Evolutionary conservation across 2,888 invertebrate genomes (phyloP).

Genomic region (Quadroppia sp.): DNA sequence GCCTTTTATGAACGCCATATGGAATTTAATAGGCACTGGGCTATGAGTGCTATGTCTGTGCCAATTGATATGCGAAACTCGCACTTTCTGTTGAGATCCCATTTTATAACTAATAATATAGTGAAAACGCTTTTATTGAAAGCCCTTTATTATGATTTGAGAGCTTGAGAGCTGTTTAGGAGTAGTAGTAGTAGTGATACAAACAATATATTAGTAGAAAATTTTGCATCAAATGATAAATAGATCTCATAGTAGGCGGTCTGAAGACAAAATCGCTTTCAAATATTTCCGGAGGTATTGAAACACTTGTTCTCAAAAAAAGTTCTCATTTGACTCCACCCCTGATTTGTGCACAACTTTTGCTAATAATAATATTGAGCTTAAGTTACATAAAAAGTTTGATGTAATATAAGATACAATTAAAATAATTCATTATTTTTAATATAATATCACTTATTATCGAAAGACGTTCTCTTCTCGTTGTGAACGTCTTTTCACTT

Average conservation of each 20-base stretch:
- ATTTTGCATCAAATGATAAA: constrained; percentile 24
- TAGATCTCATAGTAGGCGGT: constrained; percentile 28
- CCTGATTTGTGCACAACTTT: background rate
- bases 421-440: constrained; percentile 27
- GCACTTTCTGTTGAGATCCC: constrained; percentile 1
- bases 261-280: constrained; percentile 13
- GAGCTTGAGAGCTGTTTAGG: background rate
- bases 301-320: constrained; percentile 11
- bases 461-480: background rate
- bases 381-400: too few relatives aligned
- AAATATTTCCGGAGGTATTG: constrained; percentile 21
- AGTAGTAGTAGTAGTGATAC: background rate
- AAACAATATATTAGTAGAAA: constrained; percentile 9
- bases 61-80: constrained; percentile 21
- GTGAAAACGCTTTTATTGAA: constrained; percentile 15
- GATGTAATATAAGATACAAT: constrained; percentile 5
- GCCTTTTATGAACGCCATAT: constrained; percentile 18
- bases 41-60: background rate
- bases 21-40: background rate
- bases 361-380: constrained; percentile 9
- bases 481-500: background rate
- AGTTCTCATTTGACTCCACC: constrained; percentile 4
- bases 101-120: constrained; percentile 30
- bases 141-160: constrained; percentile 1
- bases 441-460: too few relatives aligned